Percentiles rank a stretch among this genome's conserved stretches.
phyloP scores from a whole-genome alignment of 2,888 invertebrate species.

The Agrochola circellaris region DNA sequence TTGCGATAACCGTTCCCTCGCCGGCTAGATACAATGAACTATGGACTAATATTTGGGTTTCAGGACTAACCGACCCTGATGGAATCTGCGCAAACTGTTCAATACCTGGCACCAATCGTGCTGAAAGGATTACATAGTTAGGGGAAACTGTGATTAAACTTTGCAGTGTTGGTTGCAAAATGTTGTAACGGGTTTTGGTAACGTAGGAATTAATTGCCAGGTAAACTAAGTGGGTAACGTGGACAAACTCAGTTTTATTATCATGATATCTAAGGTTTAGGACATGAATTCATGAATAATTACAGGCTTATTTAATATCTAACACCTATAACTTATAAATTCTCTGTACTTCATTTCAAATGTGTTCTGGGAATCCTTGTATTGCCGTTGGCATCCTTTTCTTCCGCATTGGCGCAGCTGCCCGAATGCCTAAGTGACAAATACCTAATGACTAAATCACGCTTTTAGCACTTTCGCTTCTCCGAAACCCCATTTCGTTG shows the following conservation, averaged over 20 bases:
- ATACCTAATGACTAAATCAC: constrained; percentile 44
- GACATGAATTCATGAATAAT: neutral
- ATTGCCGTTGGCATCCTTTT: constrained; percentile 44
- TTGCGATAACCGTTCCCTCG: constrained; percentile 76
- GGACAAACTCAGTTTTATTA: neutral
- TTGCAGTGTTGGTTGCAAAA: constrained; percentile 23
- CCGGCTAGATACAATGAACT: constrained; percentile 74
- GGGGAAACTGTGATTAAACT: constrained; percentile 50
- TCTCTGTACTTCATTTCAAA: constrained; percentile 20
- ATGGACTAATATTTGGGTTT: constrained; percentile 78
- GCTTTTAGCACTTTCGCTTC: constrained; percentile 35
- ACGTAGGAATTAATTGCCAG: constrained; percentile 15
- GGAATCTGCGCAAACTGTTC: constrained; percentile 41
- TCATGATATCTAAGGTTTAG: constrained; percentile 1
- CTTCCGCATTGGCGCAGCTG: constrained; percentile 56
- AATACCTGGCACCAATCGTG: constrained; percentile 45
- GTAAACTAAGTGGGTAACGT: neutral
- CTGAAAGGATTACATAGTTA: constrained; percentile 42
- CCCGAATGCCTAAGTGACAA: constrained; percentile 50
- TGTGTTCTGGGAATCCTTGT: constrained; percentile 46
- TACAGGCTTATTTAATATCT: neutral
- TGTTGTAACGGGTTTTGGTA: constrained; percentile 10
- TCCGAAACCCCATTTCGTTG: constrained; percentile 31
- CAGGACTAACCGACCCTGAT: constrained; percentile 71
- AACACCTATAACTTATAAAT: constrained; percentile 9